Base-by-base conservation (phyloP, 2,888 invertebrate species). In the Nyleta sp. region DNA sequence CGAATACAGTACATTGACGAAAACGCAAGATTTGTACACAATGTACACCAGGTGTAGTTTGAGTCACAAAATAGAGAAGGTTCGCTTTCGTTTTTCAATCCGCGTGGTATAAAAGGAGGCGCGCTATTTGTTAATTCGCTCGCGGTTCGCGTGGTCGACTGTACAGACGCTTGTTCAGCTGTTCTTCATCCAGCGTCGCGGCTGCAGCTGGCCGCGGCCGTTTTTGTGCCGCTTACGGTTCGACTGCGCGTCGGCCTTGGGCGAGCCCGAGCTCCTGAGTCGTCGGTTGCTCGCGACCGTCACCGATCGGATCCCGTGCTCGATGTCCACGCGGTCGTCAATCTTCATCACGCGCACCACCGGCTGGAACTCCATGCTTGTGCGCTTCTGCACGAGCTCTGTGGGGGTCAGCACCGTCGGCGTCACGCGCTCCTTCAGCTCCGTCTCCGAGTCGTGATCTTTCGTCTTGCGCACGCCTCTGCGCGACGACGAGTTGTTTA, bases 321-420 rank as follows among this genome's bases (percentile, higher is more conserved):
- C 89, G 80, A 89, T 86, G 46, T 90, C 89, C 18, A 88, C 89
- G 74, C 90, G 90, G 81, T 89, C 91, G 79, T 94, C 94, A 82
- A 94, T 92, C 80, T 94, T 93, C 86, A 94, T 93, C 81, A 95
- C 94, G 10, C 94, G 91, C 82, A 95, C 94, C 74, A 94, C 93
- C 0, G 94, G 94, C 87, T 94, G 94, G 86, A 93, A 91, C 38
- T 93, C 92, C 18, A 91, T 90, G 65, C 89, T 89, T 2, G 89
- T 88, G 1, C 90, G 86, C 67, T 88, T 85, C 76, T 91, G 86
- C 68, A 89, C 84, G 8, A 89, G 67, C 17, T 88, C 88, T 2
- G 84, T 79, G 1, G 85, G 81, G 2, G 85, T 75, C 24, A 84
- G 46, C 1, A 86, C 78, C 1, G 85, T 84, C 4, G 86, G 86